A percentile compares a stretch with the other conserved stretches of the same genome.
These are phyloP conservation scores for Eulemur mongoz DNA, from an alignment of 2,797 vertebrate species.

Conservation along the genomic window DNA sequence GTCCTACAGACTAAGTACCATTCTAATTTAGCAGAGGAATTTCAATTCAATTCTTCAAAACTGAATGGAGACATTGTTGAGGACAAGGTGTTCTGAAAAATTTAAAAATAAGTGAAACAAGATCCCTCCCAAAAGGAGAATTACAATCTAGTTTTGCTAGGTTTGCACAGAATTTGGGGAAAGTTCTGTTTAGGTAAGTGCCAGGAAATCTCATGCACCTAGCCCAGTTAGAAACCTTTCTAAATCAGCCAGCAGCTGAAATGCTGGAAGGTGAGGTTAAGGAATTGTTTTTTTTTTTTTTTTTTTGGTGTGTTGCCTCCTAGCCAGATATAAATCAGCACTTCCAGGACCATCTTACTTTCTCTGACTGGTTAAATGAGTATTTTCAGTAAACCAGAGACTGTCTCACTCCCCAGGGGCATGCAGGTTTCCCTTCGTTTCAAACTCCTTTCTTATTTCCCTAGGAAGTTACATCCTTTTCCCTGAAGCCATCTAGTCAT, in stretches of 20 bases:
- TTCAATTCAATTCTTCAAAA: slow-evolving; percentile 11
- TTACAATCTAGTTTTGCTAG: not conserved
- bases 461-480: slow-evolving; percentile 26
- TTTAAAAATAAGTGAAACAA: not conserved
- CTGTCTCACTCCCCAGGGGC: not conserved
- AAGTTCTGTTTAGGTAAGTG: not conserved
- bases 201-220: not conserved
- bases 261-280: not conserved
- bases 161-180: not conserved
- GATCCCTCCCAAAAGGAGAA: not conserved
- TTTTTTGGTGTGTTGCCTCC: not conserved
- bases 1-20: not conserved
- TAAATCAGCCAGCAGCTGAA: not conserved
- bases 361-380: not conserved
- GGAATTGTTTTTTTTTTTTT: not conserved
- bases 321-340: not conserved
- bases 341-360: not conserved
- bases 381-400: not conserved
- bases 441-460: slow-evolving; percentile 29
- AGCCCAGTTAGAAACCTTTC: not conserved
- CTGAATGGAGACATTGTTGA: not conserved
- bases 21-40: not conserved
- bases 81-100: not conserved
- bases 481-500: not conserved
- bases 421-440: slow-evolving; percentile 12